Evolutionary conservation across 2,113 vertebrate genomes (phyloP), one percentile per base, ranked within the genome.

Genomic region (Channa maculata): DNA sequence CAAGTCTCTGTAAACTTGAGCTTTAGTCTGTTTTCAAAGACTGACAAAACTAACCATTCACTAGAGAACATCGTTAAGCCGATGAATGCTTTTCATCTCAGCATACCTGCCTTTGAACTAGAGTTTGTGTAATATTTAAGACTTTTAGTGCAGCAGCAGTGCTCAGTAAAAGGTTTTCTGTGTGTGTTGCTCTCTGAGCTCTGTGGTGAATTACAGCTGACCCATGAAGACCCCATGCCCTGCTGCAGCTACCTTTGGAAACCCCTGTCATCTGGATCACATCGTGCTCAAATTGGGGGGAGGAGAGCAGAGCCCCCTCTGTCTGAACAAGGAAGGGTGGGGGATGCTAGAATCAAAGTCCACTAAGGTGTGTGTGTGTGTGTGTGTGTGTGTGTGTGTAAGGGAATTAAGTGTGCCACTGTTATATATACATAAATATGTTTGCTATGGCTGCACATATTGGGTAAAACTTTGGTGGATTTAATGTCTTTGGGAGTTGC

Each of bases 181-280:
- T 87, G 86, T 81, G 86, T 81, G 83, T 85, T 85, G 80, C 72
- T 82, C 53, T 84, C 69, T 59, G 79, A 86, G 86, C 84, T 88
- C 89, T 92, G 91, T 52, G 86, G 91, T 92, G 82, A 92, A 93
- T 93, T 92, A 94, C 77, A 84, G 77, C 67, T 93, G 90, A 94
- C 93, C 93, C 89, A 63, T 90, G 91, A 85, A 91, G 93, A 93
- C 91, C 92, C 70, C 5, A 65, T 79, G 77, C 81, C 83, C 82
- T 71, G 52, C 64, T 74, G 77, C 84, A 83, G 84, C 82, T 89
- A 89, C 88, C 89, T 92, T 66, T 79, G 72, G 84, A 89, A 89
- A 85, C 78, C 80, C 75, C 82, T 60, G 50, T 90, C 93, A 94
- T 93, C 92, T 94, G 92, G 92, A 89, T 92, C 82, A 63, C 77